A percentile compares a stretch with the other conserved stretches of the same genome.
phyloP scores from a whole-genome alignment of 1,140 invertebrate genomes.

The Vanessa tameamea region DNA sequence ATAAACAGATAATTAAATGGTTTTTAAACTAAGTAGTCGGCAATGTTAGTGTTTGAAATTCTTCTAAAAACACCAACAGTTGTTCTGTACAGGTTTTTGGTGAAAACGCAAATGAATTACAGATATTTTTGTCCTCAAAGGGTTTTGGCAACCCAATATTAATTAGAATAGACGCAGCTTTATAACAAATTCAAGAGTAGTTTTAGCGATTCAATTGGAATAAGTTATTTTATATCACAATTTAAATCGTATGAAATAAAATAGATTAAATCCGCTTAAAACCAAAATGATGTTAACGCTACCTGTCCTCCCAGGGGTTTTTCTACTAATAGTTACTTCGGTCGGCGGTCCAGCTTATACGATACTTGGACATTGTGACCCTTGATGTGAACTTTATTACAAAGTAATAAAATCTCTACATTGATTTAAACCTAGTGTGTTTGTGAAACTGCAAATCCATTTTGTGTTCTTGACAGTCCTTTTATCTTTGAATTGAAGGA shows the following conservation, averaged over 20 bases:
- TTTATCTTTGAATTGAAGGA: slow-evolving; percentile 44
- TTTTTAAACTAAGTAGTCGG: too few species aligned
- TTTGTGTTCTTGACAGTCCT: slow-evolving; percentile 56
- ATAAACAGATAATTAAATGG: not conserved
- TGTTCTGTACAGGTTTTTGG: too few species aligned
- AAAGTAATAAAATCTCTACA: slow-evolving; percentile 48
- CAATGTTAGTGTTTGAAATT: too few species aligned
- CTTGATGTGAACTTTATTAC: slow-evolving; percentile 47
- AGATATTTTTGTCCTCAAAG: too few species aligned
- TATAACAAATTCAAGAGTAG: too few species aligned
- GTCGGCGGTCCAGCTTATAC: slow-evolving; percentile 39
- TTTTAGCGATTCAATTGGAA: too few species aligned
- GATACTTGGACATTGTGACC: slow-evolving; percentile 11
- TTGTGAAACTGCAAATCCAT: slow-evolving; percentile 40
- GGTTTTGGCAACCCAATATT: too few species aligned
- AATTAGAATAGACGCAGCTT: too few species aligned
- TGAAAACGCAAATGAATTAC: too few species aligned
- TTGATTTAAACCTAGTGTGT: slow-evolving; percentile 34
- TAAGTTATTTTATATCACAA: too few species aligned
- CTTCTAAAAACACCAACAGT: too few species aligned
- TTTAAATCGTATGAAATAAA: too few species aligned
- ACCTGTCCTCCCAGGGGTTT: slow-evolving; percentile 38
- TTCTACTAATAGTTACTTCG: slow-evolving; percentile 51
- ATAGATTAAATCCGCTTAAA: not conserved
- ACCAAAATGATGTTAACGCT: not conserved